Evolutionary conservation across 2,113 vertebrate species (phyloP), one percentile per base, ranked within the genome.

Genomic region (Clinocottus analis): DNA sequence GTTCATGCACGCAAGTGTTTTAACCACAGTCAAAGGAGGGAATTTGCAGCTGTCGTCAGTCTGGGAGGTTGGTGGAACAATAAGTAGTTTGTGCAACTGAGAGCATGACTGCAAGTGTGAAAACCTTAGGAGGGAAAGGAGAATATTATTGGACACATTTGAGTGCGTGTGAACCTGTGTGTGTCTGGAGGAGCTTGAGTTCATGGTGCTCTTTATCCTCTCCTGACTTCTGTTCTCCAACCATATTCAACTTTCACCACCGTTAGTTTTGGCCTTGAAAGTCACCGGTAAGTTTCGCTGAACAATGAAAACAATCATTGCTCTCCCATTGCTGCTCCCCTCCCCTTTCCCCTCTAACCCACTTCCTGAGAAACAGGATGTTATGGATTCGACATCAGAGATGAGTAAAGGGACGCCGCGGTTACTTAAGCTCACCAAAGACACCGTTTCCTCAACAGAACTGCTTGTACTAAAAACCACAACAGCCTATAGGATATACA

Each of bases 301-400:
- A 90, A 93, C 92, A 93, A 91, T 91, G 89, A 91, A 93, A 93
- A 92, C 93, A 92, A 85, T 90, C 75, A 37, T 59, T 16, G 41
- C 75, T 2, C 70, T 66, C 68, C 70, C 77, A 55, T 5, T 27
- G 66, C 77, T 16, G 4, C 82, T 72, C 74, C 77, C 29, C 70
- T 65, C 71, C 83, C 70, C 66, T 78, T 75, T 82, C 83, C 86
- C 79, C 76, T 85, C 70, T 31, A 16, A 66, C 27, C 66, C 25
- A 69, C 82, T 90, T 93, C 93, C 93, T 82, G 90, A 93, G 87
- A 76, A 93, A 94, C 93, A 93, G 93, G 93, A 94, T 94, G 92
- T 94, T 92, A 73, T 92, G 91, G 82, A 91, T 87, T 86, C 33
- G 3, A 85, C 75, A 81, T 91, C 74, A 77, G 74, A 85, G 82